phyloP scores from a whole-genome alignment of 2,888 invertebrate genomes.

The Drosophila dives region DNA sequence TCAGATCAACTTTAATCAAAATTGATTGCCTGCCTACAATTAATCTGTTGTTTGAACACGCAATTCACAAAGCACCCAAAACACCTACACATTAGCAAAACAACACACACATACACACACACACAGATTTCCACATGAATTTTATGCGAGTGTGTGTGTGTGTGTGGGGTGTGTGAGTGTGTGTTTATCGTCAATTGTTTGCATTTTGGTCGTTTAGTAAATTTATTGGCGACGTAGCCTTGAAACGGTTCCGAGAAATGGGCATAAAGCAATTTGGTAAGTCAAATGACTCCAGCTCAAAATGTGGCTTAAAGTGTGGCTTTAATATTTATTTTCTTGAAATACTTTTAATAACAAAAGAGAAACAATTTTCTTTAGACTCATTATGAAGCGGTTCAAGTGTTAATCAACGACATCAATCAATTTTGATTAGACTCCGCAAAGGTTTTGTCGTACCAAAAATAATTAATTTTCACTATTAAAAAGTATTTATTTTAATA shows the following conservation, averaged over 20 bases:
- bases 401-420: neutral
- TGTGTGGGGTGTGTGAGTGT: conserved; percentile 27
- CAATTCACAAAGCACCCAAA: conserved; percentile 56
- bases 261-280: neutral
- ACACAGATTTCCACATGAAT: conserved; percentile 45
- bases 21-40: conserved; percentile 73
- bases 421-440: neutral
- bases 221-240: conserved; percentile 69
- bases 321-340: neutral
- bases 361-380: neutral
- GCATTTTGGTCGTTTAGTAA: conserved; percentile 69
- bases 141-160: conserved; percentile 24
- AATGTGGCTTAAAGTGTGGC: neutral
- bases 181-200: conserved; percentile 56
- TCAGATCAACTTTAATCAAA: conserved; percentile 72
- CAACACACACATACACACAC: conserved; percentile 20
- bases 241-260: conserved; percentile 47
- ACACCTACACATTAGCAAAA: conserved; percentile 12
- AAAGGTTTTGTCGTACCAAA: neutral
- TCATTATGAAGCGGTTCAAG: neutral
- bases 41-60: conserved; percentile 77
- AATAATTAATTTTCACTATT: neutral
- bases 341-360: neutral
- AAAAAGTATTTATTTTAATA: neutral
- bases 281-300: conserved; percentile 18